phyloP scores from a whole-genome alignment of 2,797 vertebrate genomes.

The Coreius guichenoti region DNA sequence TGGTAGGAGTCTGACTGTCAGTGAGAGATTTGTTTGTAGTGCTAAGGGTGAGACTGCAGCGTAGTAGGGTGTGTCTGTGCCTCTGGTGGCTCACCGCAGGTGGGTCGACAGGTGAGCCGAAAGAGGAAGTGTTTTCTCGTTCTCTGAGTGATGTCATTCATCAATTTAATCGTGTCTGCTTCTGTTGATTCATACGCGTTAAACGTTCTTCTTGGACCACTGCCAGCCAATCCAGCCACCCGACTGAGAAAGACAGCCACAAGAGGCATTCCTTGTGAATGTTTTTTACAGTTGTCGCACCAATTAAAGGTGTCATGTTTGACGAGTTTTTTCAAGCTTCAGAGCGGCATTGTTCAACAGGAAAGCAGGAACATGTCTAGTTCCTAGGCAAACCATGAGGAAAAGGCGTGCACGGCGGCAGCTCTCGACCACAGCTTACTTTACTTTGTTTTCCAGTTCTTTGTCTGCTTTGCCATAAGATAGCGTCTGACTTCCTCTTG shows the following conservation, averaged over 20 bases:
- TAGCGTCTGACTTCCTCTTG: constrained; percentile 5
- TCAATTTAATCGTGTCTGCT: constrained; percentile 34
- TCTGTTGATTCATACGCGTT: constrained; percentile 42
- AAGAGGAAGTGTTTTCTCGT: constrained; percentile 29
- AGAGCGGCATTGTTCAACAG: background rate
- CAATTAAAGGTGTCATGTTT: constrained; percentile 30
- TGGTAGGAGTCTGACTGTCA: background rate
- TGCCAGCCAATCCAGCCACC: constrained; percentile 34
- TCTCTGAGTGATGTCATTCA: constrained; percentile 48
- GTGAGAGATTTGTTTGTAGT: constrained; percentile 6
- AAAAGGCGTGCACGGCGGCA: background rate
- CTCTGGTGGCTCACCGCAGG: constrained; percentile 23
- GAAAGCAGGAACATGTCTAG: constrained; percentile 2
- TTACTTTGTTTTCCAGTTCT: constrained; percentile 17
- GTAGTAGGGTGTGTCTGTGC: constrained; percentile 18
- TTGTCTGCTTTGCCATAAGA: background rate
- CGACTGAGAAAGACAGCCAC: background rate
- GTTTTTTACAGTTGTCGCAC: constrained; percentile 29
- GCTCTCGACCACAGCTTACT: background rate
- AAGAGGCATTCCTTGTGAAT: constrained; percentile 13
- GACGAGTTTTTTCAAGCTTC: background rate
- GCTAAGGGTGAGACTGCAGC: background rate
- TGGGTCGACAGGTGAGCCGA: constrained; percentile 45
- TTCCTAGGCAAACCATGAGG: constrained; percentile 1
- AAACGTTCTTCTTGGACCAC: constrained; percentile 8